Conservation (phyloP, 2,113 vertebrate genomes). For the Tachysurus vachellii region DNA sequence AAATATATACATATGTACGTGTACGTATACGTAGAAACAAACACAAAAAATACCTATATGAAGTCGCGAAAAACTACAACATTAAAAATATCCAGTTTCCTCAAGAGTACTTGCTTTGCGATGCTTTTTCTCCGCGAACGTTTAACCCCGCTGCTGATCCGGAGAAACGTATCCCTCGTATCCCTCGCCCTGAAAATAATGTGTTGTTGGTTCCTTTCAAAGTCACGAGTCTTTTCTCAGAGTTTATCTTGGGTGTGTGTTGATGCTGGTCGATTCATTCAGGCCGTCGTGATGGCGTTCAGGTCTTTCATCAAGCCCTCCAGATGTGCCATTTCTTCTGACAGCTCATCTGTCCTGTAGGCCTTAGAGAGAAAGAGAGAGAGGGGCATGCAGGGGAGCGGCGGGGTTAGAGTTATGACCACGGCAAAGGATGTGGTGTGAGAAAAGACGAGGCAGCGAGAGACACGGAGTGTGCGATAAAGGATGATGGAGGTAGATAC, state of each 20-base stretch:
- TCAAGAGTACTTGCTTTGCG: slow-evolving; percentile 54
- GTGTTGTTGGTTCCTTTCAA: slow-evolving; percentile 61
- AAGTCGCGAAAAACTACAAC: not conserved
- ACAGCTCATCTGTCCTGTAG: slow-evolving; percentile 95
- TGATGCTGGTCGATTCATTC: slow-evolving; percentile 57
- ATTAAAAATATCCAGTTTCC: slow-evolving; percentile 58
- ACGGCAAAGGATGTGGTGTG: slow-evolving; percentile 8
- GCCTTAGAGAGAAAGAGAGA: slow-evolving; percentile 70
- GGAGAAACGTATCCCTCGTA: slow-evolving; percentile 46
- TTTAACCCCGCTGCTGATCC: not conserved
- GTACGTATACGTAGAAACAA: slow-evolving; percentile 17
- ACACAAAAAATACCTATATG: slow-evolving; percentile 19
- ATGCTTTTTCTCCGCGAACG: slow-evolving; percentile 45
- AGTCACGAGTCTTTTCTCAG: slow-evolving; percentile 37
- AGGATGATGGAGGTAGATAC: slow-evolving; percentile 43
- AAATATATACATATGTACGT: slow-evolving; percentile 21
- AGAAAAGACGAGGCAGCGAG: not conserved
- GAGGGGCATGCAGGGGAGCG: slow-evolving; percentile 37
- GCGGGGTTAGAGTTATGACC: slow-evolving; percentile 41
- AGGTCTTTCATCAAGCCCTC: slow-evolving; percentile 99
- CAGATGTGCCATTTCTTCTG: slow-evolving; percentile 99
- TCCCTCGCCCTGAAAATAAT: slow-evolving; percentile 53
- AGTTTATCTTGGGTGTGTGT: not conserved
- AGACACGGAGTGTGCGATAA: slow-evolving; percentile 58
- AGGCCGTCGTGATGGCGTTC: slow-evolving; percentile 94